Evolutionary conservation across 2,888 invertebrate genomes (phyloP).

Genomic region (Diarsia mendica): DNA sequence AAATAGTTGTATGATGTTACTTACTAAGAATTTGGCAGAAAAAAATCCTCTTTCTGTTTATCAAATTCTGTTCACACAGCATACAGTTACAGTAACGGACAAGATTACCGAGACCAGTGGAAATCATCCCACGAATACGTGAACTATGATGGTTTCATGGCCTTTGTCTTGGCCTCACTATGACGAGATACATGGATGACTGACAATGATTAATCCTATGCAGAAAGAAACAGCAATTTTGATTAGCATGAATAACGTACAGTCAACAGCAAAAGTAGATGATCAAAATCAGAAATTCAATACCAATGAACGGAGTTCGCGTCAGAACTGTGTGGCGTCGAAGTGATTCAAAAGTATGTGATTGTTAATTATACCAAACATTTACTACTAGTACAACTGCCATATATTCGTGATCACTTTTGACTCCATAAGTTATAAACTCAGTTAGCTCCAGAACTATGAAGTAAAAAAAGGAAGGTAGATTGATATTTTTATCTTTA

Average conservation of each 20-base stretch:
- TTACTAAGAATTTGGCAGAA: neutral
- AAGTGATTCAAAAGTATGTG: no score
- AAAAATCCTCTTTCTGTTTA: slow-evolving; percentile 8
- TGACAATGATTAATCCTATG: slow-evolving; percentile 14
- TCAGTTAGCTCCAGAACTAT: no score
- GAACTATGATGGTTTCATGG: slow-evolving; percentile 34
- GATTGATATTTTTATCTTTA: no score
- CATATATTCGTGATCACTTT: no score
- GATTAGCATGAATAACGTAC: neutral
- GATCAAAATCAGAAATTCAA: no score
- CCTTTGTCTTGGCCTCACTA: slow-evolving; percentile 11
- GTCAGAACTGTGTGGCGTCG: no score
- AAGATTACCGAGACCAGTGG: slow-evolving; percentile 5
- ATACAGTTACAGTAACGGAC: neutral
- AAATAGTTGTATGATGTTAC: neutral
- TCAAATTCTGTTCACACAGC: neutral
- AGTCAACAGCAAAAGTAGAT: no score
- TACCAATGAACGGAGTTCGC: no score
- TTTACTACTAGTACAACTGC: no score
- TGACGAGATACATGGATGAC: neutral
- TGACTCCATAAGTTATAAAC: no score
- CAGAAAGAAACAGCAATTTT: neutral
- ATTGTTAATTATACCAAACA: no score
- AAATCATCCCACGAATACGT: slow-evolving; percentile 7
- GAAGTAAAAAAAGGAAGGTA: no score